Percentiles rank a stretch among this genome's conserved stretches.
These are phyloP conservation scores for Chaenodraco wilsoni DNA, from an alignment of 2,797 vertebrate species.

Conservation along the genomic window DNA sequence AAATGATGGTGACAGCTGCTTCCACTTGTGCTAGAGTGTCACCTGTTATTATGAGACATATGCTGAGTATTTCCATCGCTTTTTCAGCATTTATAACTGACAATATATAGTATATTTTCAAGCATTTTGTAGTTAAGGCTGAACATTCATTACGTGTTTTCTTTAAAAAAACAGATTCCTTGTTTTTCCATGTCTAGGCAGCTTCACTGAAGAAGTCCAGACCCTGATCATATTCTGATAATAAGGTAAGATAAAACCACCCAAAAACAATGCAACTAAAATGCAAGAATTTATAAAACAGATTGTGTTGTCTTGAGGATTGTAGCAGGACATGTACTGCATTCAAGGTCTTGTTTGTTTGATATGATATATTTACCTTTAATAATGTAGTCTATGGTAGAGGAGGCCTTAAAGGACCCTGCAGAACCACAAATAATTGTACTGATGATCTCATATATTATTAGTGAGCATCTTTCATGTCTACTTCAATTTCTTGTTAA, in stretches of 20 bases:
- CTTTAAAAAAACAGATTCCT: neutral
- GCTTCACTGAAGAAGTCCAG: neutral
- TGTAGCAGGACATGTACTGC: neutral
- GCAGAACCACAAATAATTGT: neutral
- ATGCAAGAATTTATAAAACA: neutral
- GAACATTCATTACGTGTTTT: neutral
- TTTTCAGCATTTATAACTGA: neutral
- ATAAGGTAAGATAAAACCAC: neutral
- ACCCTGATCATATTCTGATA: neutral
- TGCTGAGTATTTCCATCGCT: neutral
- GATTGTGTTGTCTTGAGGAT: neutral
- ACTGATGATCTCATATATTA: neutral
- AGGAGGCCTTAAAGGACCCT: neutral
- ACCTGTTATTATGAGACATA: neutral
- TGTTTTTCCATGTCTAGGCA: neutral
- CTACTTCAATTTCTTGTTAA: neutral
- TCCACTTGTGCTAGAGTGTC: neutral
- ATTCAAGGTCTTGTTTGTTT: neutral
- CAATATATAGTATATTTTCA: neutral
- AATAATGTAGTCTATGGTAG: neutral
- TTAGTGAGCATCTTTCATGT: neutral
- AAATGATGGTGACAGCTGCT: no score
- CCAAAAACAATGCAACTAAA: neutral
- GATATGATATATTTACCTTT: neutral
- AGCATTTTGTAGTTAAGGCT: neutral